These are phyloP conservation scores for Neosilurus hyrtlii DNA, from an alignment of 2,797 vertebrate species.

Conservation along the genomic window DNA sequence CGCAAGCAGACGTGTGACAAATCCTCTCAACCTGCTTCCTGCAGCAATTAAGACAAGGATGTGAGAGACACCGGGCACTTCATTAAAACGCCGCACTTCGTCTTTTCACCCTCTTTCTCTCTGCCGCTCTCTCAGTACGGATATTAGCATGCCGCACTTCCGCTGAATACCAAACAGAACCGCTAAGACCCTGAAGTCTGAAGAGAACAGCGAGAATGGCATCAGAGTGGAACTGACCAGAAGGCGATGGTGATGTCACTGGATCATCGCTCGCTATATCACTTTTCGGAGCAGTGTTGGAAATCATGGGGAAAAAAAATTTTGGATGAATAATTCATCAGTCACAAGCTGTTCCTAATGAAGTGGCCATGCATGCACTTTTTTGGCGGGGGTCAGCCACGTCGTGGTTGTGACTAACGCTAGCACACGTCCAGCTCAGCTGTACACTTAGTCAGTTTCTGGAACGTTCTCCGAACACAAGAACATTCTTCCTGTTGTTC, in stretches of 20 bases:
- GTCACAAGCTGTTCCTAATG: not conserved
- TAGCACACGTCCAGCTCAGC: not conserved
- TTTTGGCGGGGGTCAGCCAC: too few relatives aligned
- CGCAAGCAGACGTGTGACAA: constrained; percentile 8
- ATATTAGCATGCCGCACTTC: not conserved
- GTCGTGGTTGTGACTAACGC: not conserved
- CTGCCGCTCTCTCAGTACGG: constrained; percentile 14
- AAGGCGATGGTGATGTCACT: not conserved
- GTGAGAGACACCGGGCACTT: constrained; percentile 40
- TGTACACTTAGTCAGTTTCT: not conserved
- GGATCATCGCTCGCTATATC: not conserved
- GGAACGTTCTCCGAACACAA: not conserved
- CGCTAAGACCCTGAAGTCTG: not conserved
- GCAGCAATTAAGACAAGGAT: constrained; percentile 33
- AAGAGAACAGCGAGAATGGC: not conserved
- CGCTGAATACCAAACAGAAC: constrained; percentile 6
- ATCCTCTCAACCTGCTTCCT: constrained; percentile 28
- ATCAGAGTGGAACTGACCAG: not conserved
- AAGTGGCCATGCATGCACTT: not conserved
- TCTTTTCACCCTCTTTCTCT: constrained; percentile 16
- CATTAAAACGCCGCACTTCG: constrained; percentile 37
- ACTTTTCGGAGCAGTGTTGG: not conserved
- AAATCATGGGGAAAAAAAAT: not conserved
- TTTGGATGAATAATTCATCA: not conserved
- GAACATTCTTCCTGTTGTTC: constrained; percentile 37